A percentile compares a stretch with the other conserved stretches of the same genome.
These are phyloP conservation scores for Thomomys bottae DNA, from an alignment of 2,113 vertebrate species.

Conservation along the genomic window DNA sequence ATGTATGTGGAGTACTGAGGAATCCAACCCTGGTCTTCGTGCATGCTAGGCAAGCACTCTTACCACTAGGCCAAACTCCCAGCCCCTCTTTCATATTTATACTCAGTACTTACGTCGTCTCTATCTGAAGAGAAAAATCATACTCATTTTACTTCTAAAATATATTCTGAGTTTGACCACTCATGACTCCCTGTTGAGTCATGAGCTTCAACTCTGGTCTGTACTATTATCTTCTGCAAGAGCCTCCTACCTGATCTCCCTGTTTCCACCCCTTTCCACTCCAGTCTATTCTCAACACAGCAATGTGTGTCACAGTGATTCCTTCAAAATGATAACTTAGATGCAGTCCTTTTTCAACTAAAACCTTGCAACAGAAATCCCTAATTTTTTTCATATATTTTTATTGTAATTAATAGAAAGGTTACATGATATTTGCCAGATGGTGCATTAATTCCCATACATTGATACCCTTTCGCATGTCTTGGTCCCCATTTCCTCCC, in stretches of 20 bases:
- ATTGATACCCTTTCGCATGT: no score
- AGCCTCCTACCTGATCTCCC: background rate
- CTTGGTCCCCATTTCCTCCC: no score
- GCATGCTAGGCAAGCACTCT: no score
- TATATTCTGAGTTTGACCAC: background rate
- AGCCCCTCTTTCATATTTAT: background rate
- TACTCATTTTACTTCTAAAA: constrained; percentile 22
- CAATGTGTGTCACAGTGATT: background rate
- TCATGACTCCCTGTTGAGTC: background rate
- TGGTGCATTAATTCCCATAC: no score
- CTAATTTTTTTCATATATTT: no score
- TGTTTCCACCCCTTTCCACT: background rate
- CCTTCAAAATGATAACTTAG: constrained; percentile 28
- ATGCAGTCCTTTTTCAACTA: constrained; percentile 2
- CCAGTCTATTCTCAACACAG: constrained; percentile 10
- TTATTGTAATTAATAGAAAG: no score
- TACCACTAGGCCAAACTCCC: no score
- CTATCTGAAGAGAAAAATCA: constrained; percentile 3
- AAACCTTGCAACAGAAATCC: background rate
- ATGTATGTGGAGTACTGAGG: no score
- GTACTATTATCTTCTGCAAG: background rate
- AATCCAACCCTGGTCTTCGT: no score
- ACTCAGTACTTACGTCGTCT: background rate
- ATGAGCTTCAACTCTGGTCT: background rate
- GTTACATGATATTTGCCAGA: no score